Conservation (phyloP, 2,888 invertebrate species). For the Torymus texanus region DNA sequence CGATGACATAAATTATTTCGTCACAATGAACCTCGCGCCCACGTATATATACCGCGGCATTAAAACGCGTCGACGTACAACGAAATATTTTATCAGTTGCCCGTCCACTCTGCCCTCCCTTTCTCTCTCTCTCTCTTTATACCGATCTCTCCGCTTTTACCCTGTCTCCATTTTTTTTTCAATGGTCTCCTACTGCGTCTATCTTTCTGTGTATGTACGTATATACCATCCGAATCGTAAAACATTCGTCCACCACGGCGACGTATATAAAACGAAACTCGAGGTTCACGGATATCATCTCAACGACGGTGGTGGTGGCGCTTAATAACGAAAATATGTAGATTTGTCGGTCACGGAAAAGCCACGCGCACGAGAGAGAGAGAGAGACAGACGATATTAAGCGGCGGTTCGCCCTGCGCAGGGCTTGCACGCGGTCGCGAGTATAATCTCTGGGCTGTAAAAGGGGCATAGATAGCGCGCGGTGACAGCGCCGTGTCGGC, state of each 20-base stretch:
- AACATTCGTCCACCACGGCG: neutral
- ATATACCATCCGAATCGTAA: slow-evolving; percentile 5
- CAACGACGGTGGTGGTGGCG: neutral
- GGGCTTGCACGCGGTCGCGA: too few relatives aligned
- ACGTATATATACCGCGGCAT: slow-evolving; percentile 6
- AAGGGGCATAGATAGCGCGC: slow-evolving; percentile 20
- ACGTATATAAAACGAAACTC: too few relatives aligned
- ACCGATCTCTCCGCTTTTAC: neutral
- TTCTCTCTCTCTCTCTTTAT: neutral
- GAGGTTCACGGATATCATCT: slow-evolving; percentile 12
- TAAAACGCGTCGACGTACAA: slow-evolving; percentile 10
- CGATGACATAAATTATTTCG: slow-evolving; percentile 40
- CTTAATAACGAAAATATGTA: slow-evolving; percentile 55
- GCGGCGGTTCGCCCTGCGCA: neutral
- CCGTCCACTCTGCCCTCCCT: neutral
- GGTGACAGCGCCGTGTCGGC: slow-evolving; percentile 50
- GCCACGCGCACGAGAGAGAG: neutral
- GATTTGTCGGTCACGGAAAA: slow-evolving; percentile 43
- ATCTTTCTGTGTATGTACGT: too few relatives aligned
- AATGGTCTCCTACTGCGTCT: too few relatives aligned
- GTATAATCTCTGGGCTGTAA: slow-evolving; percentile 27
- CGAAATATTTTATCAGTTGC: slow-evolving; percentile 35
- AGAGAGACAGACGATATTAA: slow-evolving; percentile 50
- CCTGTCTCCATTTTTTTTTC: neutral
- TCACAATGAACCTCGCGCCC: slow-evolving; percentile 9